These are phyloP conservation scores for Nycteola revayana DNA, from an alignment of 2,888 invertebrate genomes.

Conservation along the genomic window DNA sequence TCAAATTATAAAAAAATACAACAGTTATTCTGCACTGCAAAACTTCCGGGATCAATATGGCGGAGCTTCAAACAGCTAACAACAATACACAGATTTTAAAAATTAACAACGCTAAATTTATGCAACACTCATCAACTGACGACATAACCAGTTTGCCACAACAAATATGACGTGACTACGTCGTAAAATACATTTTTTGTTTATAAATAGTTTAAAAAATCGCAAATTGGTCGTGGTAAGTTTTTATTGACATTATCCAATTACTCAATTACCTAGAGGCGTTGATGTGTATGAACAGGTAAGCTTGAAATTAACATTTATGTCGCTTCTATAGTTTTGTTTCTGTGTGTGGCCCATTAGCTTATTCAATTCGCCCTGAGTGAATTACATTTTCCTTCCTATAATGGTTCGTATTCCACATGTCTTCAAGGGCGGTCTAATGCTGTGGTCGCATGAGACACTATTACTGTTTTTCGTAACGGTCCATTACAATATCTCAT, in stretches of 20 bases:
- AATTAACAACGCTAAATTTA: background rate
- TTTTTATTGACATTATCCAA: conserved; percentile 42
- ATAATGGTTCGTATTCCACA: conserved; percentile 69
- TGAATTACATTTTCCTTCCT: conserved; percentile 67
- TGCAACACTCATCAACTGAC: conserved; percentile 1
- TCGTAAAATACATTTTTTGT: conserved; percentile 38
- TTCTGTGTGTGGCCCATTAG: conserved; percentile 62
- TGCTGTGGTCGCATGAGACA: conserved; percentile 68
- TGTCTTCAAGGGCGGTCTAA: conserved; percentile 68
- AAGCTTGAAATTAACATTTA: conserved; percentile 42
- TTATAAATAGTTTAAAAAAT: conserved; percentile 33
- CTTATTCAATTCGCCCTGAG: conserved; percentile 73
- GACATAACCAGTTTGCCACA: conserved; percentile 33
- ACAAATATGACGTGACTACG: conserved; percentile 34
- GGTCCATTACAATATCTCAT: conserved; percentile 80
- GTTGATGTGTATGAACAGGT: conserved; percentile 32
- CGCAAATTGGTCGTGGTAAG: conserved; percentile 38
- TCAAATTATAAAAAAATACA: too few relatives aligned
- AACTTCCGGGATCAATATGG: too few relatives aligned
- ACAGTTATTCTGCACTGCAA: too few relatives aligned
- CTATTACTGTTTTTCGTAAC: conserved; percentile 76
- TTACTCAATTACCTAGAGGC: conserved; percentile 38
- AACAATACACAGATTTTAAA: background rate
- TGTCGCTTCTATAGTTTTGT: conserved; percentile 41
- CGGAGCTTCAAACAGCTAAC: too few relatives aligned